Evolutionary conservation across 53 echinoderm and acorn worm species (phyloP), one percentile per base, ranked within the genome.

Genomic region (Luidia sarsii): DNA sequence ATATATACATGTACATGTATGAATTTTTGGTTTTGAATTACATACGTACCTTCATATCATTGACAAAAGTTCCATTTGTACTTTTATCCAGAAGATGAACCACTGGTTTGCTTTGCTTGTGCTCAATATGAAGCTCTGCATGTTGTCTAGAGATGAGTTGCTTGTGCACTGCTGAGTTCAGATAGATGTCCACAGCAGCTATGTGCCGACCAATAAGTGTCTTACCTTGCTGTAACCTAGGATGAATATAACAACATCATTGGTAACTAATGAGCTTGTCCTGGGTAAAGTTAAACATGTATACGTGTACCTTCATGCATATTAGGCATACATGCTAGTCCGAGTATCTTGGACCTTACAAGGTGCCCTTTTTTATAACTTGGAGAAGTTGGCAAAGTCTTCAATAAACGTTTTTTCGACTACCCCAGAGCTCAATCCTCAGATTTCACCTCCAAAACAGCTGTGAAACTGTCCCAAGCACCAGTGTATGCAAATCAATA

Each of bases 41-140:
- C n/a, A n/a, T n/a, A n/a, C 10, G 20, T 60, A 94, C 94, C 89
- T 97, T 97, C 34, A 83, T 28, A 45, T 97, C 97, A 89, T 97
- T 97, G 14, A 97, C 79, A 60, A 91, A 97, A 33, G 97, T 97
- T 51, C 97, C 97, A 85, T 97, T 97, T 6, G 90, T 59, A 50
- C 93, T 94, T 60, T 63, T 79, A 55, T 97, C 97, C 27, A 46
- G 36, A 11, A 89, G 16, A 11, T 50, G 23, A 2, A 72, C 41
- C 1, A 28, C 54, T 33, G 69, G 67, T 67, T 57, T 68, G 54
- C 74, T 57, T 7, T 71, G 69, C 34, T 45, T 21, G 15, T 65
- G 32, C 10, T 85, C 71, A 19, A 88, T 49, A 8, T 83, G 31
- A 5, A 97, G 65, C 39, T 88, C 86, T 13, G 91, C 89, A 89